Conservation (phyloP, 2,888 invertebrate genomes). For the Latheticus oryzae region DNA sequence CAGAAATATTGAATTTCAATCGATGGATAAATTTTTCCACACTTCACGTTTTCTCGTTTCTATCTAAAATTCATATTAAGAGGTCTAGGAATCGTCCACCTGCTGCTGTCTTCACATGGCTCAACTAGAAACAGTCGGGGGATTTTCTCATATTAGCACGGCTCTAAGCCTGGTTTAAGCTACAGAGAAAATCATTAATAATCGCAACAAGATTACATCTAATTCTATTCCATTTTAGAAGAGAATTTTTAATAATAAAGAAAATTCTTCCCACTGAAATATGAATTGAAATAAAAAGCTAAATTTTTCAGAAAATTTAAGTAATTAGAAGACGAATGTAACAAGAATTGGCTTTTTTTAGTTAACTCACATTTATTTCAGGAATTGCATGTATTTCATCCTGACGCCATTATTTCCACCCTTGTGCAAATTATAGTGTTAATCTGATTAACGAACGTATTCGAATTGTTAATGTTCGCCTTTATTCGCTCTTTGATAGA, state of each 20-base stretch:
- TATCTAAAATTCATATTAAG: slow-evolving; percentile 46
- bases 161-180: slow-evolving; percentile 29
- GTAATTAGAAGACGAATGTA: too few relatives aligned
- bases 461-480: slow-evolving; percentile 46
- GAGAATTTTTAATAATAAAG: too few relatives aligned
- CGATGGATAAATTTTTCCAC: slow-evolving; percentile 45
- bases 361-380: too few relatives aligned
- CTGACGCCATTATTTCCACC: too few relatives aligned
- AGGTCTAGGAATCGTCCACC: slow-evolving; percentile 43
- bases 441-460: slow-evolving; percentile 48
- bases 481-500: slow-evolving; percentile 50
- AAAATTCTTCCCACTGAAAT: too few relatives aligned
- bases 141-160: slow-evolving; percentile 43
- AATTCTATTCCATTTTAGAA: too few relatives aligned
- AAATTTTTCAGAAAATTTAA: too few relatives aligned
- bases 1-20: too few relatives aligned
- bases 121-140: slow-evolving; percentile 32
- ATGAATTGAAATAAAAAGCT: too few relatives aligned
- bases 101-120: slow-evolving; percentile 45
- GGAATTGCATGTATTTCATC: too few relatives aligned
- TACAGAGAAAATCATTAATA: slow-evolving; percentile 18
- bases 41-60: slow-evolving; percentile 35
- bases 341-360: too few relatives aligned
- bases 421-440: too few relatives aligned
- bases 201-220: slow-evolving; percentile 8